These are phyloP conservation scores for Autographa gamma DNA, from an alignment of 2,888 invertebrate species.

Conservation along the genomic window DNA sequence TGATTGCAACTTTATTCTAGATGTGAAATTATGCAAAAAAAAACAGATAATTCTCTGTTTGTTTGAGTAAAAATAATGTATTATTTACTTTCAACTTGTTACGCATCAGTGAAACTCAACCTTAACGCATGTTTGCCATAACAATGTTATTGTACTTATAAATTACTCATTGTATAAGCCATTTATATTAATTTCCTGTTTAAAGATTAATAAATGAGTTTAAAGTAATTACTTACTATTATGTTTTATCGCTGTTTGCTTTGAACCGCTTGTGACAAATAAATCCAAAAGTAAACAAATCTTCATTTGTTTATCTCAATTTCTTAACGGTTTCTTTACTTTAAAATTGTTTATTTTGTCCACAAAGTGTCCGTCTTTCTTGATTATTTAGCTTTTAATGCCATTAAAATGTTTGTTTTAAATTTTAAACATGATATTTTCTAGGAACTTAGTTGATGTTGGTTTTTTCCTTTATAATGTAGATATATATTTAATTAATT, in stretches of 20 bases:
- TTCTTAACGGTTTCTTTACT: not conserved
- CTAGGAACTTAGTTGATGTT: too few relatives aligned
- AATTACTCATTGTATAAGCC: slow-evolving; percentile 6
- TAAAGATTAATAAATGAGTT: not conserved
- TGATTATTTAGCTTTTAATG: too few relatives aligned
- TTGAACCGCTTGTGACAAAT: not conserved
- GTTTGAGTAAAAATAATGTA: too few relatives aligned
- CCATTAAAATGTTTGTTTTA: too few relatives aligned
- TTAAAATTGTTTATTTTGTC: too few relatives aligned
- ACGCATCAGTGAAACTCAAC: slow-evolving; percentile 2
- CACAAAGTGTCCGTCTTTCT: too few relatives aligned
- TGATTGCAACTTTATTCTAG: too few relatives aligned
- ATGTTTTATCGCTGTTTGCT: not conserved
- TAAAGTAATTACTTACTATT: not conserved
- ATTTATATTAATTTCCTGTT: slow-evolving; percentile 27
- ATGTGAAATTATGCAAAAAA: too few relatives aligned
- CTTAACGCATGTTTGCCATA: slow-evolving; percentile 13
- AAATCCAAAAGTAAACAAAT: not conserved
- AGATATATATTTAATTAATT: too few relatives aligned
- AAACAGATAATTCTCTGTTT: too few relatives aligned
- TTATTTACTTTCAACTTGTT: not conserved
- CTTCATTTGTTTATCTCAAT: not conserved
- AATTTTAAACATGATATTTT: too few relatives aligned
- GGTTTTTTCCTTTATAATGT: too few relatives aligned
- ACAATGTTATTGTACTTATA: slow-evolving; percentile 3